Evolutionary conservation across 2,113 vertebrate species (phyloP).

Genomic region (Pongo pygmaeus): DNA sequence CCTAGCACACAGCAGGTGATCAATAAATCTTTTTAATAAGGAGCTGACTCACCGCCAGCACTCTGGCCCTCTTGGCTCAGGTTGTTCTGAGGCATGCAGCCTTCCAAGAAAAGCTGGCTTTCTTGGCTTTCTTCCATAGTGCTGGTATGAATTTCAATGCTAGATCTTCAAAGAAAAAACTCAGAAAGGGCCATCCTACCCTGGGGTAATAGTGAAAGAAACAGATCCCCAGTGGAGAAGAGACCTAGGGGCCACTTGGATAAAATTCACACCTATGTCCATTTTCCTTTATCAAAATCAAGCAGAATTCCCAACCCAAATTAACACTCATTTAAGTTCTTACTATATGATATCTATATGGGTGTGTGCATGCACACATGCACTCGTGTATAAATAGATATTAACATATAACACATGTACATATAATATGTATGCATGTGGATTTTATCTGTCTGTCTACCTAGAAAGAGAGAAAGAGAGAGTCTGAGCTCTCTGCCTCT

Average conservation of each 20-base stretch:
- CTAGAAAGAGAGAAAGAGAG: no score
- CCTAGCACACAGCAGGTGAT: constrained; percentile 40
- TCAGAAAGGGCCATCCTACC: constrained; percentile 8
- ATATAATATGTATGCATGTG: no score
- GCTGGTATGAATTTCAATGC: constrained; percentile 53
- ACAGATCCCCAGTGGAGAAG: neutral
- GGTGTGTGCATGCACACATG: neutral
- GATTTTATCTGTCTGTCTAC: no score
- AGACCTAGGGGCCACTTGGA: neutral
- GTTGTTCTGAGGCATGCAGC: constrained; percentile 23
- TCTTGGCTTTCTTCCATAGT: constrained; percentile 50
- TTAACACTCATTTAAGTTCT: neutral
- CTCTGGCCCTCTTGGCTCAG: neutral
- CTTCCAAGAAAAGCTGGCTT: constrained; percentile 50
- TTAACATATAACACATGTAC: neutral
- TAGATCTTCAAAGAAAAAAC: constrained; percentile 29
- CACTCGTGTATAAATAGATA: neutral
- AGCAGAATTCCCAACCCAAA: neutral
- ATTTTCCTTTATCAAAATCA: constrained; percentile 44
- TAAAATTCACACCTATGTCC: neutral
- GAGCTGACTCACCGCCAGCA: constrained; percentile 53
- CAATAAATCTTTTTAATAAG: constrained; percentile 58
- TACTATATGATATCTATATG: neutral
- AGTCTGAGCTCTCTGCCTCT: neutral
- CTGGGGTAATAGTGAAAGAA: neutral